Base-by-base conservation (phyloP, 2,113 vertebrate species). In the Ciconia boyciana region DNA sequence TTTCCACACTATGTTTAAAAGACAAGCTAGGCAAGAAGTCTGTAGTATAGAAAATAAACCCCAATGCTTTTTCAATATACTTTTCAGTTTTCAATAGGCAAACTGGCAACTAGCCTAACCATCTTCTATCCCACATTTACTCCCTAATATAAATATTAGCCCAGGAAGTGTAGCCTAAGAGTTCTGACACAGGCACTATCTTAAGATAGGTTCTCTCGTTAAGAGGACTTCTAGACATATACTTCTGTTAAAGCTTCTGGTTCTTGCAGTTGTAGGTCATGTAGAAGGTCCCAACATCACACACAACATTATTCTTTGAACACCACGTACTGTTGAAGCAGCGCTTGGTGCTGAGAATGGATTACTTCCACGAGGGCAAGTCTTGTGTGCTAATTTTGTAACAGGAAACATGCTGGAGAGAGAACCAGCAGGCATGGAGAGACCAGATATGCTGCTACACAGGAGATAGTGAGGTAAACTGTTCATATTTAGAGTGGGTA, bases 381-480 rank as follows among this genome's bases (percentile, higher is more conserved):
- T 82, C 62, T 93, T 80, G 64, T 81, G 85, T 83, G 81, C 69
- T 96, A 83, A 82, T 89, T 95, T 93, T 65, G 48, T 87, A 74
- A 77, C 77, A 96, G 75, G 61, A 93, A 94, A 75, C 32, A 54
- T 46, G 75, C 87, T 93, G 90, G 93, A 89, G 26, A 82, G 39
- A 96, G 43, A 94, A 91, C 94, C 94, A 97, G 94, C 83, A 82
- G 80, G 80, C 65, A 76, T 34, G 44, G 82, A 83, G 54, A 96
- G 70, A 95, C 78, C 79, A 93, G 89, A 92, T 93, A 94, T 28
- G 58, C 62, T 89, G 83, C 90, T 91, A 92, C 87, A 65, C 76
- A 91, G 85, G 58, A 93, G 84, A 94, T 0, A 88, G 75, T 83
- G 78, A 94, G 89, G 87, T 93, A 96, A 94, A 93, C 24, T 71